Base-by-base conservation (phyloP, 2,113 vertebrate species). In the Morone chrysops region DNA sequence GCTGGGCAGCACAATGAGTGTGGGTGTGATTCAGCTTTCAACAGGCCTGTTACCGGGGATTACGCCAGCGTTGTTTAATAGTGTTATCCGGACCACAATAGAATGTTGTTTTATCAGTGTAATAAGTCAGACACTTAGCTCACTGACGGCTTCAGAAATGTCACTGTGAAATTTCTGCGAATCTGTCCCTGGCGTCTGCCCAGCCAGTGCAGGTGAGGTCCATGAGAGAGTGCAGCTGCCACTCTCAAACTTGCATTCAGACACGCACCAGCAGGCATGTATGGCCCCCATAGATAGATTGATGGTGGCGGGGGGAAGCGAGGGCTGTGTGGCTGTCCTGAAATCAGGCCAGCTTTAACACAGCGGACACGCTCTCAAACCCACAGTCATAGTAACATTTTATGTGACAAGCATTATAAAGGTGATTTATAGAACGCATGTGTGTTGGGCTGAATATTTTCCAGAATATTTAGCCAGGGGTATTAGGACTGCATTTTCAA, bases 351-450 rank as follows among this genome's bases (percentile, higher is more conserved):
- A 85, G 78, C 78, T 83, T 84, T 92, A 93, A 92, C 92, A 87
- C 82, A 71, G 77, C 70, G 22, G 93, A 93, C 92, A 93, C 86
- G 88, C 89, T 90, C 90, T 89, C 90, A 50, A 89, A 90, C 91
- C 86, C 90, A 81, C 83, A 89, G 91, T 92, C 88, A 66, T 84
- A 93, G 92, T 91, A 95, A 94, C 92, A 90, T 93, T 95, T 94
- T 93, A 94, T 92, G 90, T 95, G 95, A 95, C 95, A 95, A 94
- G 93, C 94, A 93, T 93, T 94, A 92, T 94, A 94, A 95, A 95
- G 91, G 85, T 92, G 94, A 95, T 96, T 94, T 94, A 95, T 94
- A 57, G 90, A 80, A 85, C 80, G 83, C 93, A 94, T 92, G 91
- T 94, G 94, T 93, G 92, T 92, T 72, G 72, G 80, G 71, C 74